Conservation (phyloP, 2,113 vertebrate species). For the Electrona antarctica region DNA sequence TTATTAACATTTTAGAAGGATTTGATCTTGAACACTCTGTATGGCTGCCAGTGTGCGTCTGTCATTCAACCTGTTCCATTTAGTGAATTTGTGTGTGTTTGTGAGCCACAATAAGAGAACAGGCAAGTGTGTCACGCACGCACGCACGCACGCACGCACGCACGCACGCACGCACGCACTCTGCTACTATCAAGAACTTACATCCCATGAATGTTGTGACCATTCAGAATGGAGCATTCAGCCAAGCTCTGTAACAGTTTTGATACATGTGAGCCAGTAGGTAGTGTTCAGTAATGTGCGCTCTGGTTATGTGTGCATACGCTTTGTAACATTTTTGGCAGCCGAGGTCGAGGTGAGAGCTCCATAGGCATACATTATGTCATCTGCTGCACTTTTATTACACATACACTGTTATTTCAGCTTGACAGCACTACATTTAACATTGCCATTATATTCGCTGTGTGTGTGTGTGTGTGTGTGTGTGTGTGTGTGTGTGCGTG, state of each 20-base stretch:
- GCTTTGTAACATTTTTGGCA: slow-evolving; percentile 5
- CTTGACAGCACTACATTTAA: slow-evolving; percentile 52
- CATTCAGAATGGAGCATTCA: too few relatives aligned
- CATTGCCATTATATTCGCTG: slow-evolving; percentile 53
- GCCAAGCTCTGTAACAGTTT: too few relatives aligned
- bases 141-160: neutral
- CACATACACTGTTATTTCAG: slow-evolving; percentile 60
- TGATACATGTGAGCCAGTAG: too few relatives aligned
- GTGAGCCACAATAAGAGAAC: neutral
- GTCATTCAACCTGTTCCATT: too few relatives aligned
- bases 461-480: neutral
- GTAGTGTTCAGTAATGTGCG: neutral
- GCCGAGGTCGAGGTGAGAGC: neutral
- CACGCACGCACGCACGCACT: neutral
- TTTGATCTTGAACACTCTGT: too few relatives aligned
- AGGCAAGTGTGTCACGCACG: neutral
- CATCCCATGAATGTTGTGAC: too few relatives aligned
- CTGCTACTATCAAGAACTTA: too few relatives aligned
- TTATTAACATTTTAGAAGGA: too few relatives aligned
- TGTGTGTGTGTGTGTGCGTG: slow-evolving; percentile 8
- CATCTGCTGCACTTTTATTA: slow-evolving; percentile 53
- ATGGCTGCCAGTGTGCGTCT: too few relatives aligned
- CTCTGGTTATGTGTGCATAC: neutral
- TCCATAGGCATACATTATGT: slow-evolving; percentile 52
- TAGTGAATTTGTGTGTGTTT: too few relatives aligned